Evolutionary conservation across 1,140 invertebrate genomes (phyloP), one percentile per base, ranked within the genome.

Genomic region (Drosophila sp.): DNA sequence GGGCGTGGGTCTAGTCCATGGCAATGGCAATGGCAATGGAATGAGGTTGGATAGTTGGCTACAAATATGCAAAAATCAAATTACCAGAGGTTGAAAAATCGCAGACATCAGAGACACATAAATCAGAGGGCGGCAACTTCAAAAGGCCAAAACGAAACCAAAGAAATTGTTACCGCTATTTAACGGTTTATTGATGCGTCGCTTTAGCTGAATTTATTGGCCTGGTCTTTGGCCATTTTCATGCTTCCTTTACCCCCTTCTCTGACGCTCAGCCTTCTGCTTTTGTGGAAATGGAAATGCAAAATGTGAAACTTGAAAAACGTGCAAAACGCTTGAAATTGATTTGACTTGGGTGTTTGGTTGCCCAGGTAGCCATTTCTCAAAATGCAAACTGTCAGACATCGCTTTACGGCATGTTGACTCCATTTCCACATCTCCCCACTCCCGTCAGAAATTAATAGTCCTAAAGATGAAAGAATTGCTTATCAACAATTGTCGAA

Each of bases 151-250:
- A 54, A 43, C 45, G 51, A 86, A 75, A 34, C 69, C 77, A 69
- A 86, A 67, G 81, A 71, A 84, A 80, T 80, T 75, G 81, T 80
- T 84, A 84, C 81, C 81, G 81, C 81, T 86, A 80, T 83, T 84
- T 84, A 84, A 84, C 81, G 81, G 81, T 77, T 84, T 84, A 84
- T 84, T 86, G 81, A 86, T 84, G 81, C 77, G 77, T 86, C 74
- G 70, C 81, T 72, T 84, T 84, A 79, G 65, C 74, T 73, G 50
- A 78, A 84, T 84, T 84, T 84, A 84, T 84, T 84, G 70, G 81
- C 74, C 70, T 78, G 81, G 73, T 80, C 81, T 70, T 66, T 84
- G 80, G 76, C 66, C 76, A 13, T 70, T 78, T 50, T 61, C 18
- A 6, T 14, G 8, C 16, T 5, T 40, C 27, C 57, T 7, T 8